Conservation (phyloP, 2,888 invertebrate species). For the Antitype chi region DNA sequence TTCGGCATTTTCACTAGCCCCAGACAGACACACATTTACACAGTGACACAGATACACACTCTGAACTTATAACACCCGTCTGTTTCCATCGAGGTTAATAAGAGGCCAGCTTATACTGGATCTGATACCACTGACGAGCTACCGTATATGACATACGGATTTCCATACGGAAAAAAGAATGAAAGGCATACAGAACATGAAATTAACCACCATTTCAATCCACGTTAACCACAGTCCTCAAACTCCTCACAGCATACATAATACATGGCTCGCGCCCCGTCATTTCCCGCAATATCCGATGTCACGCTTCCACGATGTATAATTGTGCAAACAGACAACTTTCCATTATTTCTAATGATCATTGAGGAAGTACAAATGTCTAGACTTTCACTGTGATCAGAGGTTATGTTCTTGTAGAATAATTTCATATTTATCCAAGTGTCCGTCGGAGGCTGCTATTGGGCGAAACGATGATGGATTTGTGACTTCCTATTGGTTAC, state of each 20-base stretch:
- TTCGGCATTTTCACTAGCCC: too few species aligned
- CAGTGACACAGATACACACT: too few species aligned
- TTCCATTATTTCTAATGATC: constrained; percentile 58
- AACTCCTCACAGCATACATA: constrained; percentile 19
- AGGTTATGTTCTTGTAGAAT: constrained; percentile 33
- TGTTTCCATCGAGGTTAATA: too few species aligned
- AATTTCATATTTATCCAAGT: constrained; percentile 18
- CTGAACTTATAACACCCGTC: too few species aligned
- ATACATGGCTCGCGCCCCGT: constrained; percentile 38
- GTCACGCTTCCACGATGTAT: constrained; percentile 58
- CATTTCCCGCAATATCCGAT: constrained; percentile 64
- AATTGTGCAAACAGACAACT: constrained; percentile 62
- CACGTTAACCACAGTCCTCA: constrained; percentile 22
- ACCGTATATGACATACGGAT: background rate
- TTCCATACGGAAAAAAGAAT: constrained; percentile 2
- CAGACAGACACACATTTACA: too few species aligned
- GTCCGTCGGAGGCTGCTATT: background rate
- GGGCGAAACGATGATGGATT: background rate
- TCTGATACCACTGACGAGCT: background rate
- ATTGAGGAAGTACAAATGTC: constrained; percentile 59
- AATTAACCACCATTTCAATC: constrained; percentile 23
- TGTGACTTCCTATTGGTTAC: background rate
- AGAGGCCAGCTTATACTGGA: background rate
- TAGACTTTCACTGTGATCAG: constrained; percentile 58
- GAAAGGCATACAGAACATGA: background rate